These are phyloP conservation scores for Tetragonisca angustula DNA, from an alignment of 2,888 invertebrate species.

Conservation along the genomic window DNA sequence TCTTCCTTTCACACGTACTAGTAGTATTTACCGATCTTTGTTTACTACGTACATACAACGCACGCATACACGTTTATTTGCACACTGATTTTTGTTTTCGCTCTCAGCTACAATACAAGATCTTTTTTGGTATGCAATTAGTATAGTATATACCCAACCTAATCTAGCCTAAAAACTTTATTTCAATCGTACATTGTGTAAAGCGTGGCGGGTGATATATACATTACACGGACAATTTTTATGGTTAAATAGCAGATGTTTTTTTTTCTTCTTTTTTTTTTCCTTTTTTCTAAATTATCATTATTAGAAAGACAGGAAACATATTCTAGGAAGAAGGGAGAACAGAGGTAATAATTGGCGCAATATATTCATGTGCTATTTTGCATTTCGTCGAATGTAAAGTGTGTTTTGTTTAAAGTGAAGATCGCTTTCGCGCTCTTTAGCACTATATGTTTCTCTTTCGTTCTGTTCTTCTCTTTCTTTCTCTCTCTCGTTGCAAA, in stretches of 20 bases:
- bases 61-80: slow-evolving; percentile 34
- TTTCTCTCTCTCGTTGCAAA: slow-evolving; percentile 39
- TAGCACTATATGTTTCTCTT: slow-evolving; percentile 14
- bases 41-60: slow-evolving; percentile 29
- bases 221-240: slow-evolving; percentile 77
- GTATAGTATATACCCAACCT: slow-evolving; percentile 75
- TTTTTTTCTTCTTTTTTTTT: background rate
- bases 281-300: slow-evolving; percentile 39
- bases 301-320: slow-evolving; percentile 50
- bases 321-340: slow-evolving; percentile 31
- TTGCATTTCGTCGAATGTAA: slow-evolving; percentile 53
- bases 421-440: slow-evolving; percentile 52
- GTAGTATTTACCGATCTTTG: slow-evolving; percentile 44
- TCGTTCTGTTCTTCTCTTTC: slow-evolving; percentile 16
- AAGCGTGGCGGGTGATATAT: slow-evolving; percentile 80
- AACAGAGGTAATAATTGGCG: slow-evolving; percentile 55
- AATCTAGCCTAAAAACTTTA: slow-evolving; percentile 73
- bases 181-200: slow-evolving; percentile 74
- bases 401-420: slow-evolving; percentile 43
- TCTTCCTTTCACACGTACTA: slow-evolving; percentile 31
- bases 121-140: slow-evolving; percentile 74
- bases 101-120: slow-evolving; percentile 70
- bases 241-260: slow-evolving; percentile 65
- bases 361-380: slow-evolving; percentile 50
- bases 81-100: slow-evolving; percentile 52